These are phyloP conservation scores for Sebastes nivosus DNA, from an alignment of 2,797 vertebrate species.

Conservation along the genomic window DNA sequence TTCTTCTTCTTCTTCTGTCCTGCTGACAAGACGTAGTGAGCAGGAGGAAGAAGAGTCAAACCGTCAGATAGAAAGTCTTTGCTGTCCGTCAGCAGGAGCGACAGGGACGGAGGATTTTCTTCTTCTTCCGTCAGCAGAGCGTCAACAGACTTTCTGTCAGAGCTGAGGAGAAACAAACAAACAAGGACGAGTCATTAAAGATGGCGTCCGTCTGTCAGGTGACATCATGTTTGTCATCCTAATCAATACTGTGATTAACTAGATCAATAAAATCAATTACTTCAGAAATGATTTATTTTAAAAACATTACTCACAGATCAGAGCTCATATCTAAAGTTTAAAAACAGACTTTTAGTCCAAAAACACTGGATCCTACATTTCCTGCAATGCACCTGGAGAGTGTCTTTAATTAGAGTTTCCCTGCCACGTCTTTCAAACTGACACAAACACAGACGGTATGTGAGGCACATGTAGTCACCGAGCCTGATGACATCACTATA, in stretches of 20 bases:
- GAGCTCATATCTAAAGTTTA: background rate
- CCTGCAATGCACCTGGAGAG: background rate
- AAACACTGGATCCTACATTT: background rate
- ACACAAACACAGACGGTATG: too few species aligned
- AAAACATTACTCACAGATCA: background rate
- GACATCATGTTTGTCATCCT: background rate
- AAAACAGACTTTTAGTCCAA: background rate
- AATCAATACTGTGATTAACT: background rate
- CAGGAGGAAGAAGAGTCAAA: background rate
- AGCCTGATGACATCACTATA: background rate
- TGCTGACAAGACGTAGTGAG: background rate
- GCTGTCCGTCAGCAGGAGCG: background rate
- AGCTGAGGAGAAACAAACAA: slow-evolving; percentile 29
- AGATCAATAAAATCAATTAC: too few species aligned
- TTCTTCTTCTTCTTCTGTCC: background rate
- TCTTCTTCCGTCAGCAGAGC: background rate
- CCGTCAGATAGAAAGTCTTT: background rate
- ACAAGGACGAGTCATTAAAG: background rate
- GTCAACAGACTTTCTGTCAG: background rate
- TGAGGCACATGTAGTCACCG: too few species aligned
- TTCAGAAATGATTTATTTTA: background rate
- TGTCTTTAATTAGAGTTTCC: background rate
- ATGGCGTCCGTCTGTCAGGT: background rate
- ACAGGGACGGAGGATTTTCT: background rate
- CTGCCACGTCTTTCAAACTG: too few species aligned